Evolutionary conservation across 2,113 vertebrate genomes (phyloP).

Genomic region (Mesembrinibis cayennensis): DNA sequence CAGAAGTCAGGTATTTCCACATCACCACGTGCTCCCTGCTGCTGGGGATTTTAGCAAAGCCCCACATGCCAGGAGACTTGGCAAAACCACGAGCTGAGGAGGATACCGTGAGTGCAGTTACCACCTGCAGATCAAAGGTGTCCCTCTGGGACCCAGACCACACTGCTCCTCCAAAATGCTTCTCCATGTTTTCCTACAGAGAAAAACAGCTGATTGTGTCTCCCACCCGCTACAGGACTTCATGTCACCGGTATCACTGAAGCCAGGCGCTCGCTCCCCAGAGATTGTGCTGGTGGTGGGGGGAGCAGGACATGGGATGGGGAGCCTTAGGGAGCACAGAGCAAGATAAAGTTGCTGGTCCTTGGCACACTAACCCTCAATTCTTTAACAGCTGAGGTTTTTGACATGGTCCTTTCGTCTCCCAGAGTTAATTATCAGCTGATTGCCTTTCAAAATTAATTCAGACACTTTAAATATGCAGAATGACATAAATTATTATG

Average conservation of each 20-base stretch:
- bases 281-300: accelerated
- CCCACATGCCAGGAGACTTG: background rate
- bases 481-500: background rate
- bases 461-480: background rate
- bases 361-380: background rate
- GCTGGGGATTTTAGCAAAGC: background rate
- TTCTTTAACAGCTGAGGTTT: background rate
- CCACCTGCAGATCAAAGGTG: background rate
- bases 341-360: background rate
- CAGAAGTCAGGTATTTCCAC: background rate
- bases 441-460: background rate
- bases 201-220: background rate
- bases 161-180: background rate
- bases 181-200: background rate
- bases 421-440: background rate
- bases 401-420: background rate
- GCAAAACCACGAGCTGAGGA: background rate
- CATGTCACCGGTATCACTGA: accelerated
- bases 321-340: background rate
- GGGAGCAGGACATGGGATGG: background rate
- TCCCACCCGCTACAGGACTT: background rate
- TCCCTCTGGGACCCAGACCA: background rate
- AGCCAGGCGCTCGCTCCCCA: background rate
- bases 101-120: accelerated
- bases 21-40: background rate